Base-by-base conservation (phyloP, 2,113 vertebrate species). In the Silurus glanis region DNA sequence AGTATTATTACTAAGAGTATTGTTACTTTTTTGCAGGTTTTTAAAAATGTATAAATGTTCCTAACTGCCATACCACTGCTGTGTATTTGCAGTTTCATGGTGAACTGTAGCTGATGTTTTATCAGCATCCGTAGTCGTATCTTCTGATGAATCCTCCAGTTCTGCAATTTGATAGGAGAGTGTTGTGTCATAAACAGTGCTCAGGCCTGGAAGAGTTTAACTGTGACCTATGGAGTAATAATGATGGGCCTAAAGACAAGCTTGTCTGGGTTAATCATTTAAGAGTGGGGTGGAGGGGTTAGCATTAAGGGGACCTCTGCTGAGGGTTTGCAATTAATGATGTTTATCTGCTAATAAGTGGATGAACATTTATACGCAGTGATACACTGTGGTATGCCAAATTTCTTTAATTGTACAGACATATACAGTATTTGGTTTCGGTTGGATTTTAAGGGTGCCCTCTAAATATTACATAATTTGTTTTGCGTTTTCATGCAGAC, bases 161-260 rank as follows among this genome's bases (percentile, higher is more conserved):
- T 47, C 83, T 59, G 62, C 59, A 67, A 80, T 25, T 59, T 28
- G 69, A 37, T n/a, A 28, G 49, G 69, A 87, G 82, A 71, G 74
- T 14, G 74, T n/a, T 76, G 74, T n/a, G 3, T 16, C 49, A 12
- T 53, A 23, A 53, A 76, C 74, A 87, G 87, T 85, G 25, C 69
- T 62, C 51, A 47, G 53, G 86, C 21, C 89, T 89, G 85, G 85
- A 83, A 79, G 74, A 85, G 87, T 88, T 83, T 90, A 82, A 87
- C 74, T 69, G 49, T 79, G 80, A 88, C 79, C 67, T 49, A 59
- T 71, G 62, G 28, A 59, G 21, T 55, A 37, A 51, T 45, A 56
- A 82, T 87, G 80, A 80, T 67, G 72, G 64, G n/a, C 17, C 74
- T 51, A 67, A 84, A 51, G 69, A 19, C 47, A n/a, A 71, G 61